Evolutionary conservation across 2,113 vertebrate species (phyloP), one percentile per base, ranked within the genome.

Genomic region (Xiphias gladius): DNA sequence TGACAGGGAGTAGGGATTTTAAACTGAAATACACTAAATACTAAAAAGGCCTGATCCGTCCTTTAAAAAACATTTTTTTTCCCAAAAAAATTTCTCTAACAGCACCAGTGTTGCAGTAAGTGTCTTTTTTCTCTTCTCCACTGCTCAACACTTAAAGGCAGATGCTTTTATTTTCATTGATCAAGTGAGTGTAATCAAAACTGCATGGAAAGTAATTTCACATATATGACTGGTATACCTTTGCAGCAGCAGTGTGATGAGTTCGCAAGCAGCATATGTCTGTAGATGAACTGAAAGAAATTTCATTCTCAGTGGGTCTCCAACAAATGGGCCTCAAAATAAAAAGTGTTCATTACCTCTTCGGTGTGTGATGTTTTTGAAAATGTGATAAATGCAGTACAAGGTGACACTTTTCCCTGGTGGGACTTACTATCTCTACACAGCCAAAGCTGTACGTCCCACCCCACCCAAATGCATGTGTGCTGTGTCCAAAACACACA

Each of bases 241-340:
- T 16, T 35, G 22, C 39, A 55, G 12, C 22, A 64, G 66, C 37
- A 55, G 80, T 24, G 11, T 7, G 30, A 20, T 14, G 52, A 50
- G 30, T 41, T 39, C 13, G 1, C 54, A n/a, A 26, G 16, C 37
- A 66, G n/a, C 66, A 54, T 46, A 64, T 62, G 30, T 22, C 20
- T 80, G 77, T 11, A 28, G n/a, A 52, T 61, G 30, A 70, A 70
- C 41, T 22, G 32, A 50, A 58, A 76, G 14, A 75, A 55, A 52
- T 74, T n/a, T 58, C 13, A 32, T 35, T 73, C 63, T 61, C 17
- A 67, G 39, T 12, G 9, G 41, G 43, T 64, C 32, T 64, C 5
- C 28, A 26, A 62, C 71, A 61, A 2, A 68, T 64, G 57, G 14
- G n/a, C 16, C 13, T 30, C 2, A 71, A 50, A 24, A 50, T 32